These are phyloP conservation scores for Acanthornis magna DNA, from an alignment of 2,797 vertebrate species.

Conservation along the genomic window DNA sequence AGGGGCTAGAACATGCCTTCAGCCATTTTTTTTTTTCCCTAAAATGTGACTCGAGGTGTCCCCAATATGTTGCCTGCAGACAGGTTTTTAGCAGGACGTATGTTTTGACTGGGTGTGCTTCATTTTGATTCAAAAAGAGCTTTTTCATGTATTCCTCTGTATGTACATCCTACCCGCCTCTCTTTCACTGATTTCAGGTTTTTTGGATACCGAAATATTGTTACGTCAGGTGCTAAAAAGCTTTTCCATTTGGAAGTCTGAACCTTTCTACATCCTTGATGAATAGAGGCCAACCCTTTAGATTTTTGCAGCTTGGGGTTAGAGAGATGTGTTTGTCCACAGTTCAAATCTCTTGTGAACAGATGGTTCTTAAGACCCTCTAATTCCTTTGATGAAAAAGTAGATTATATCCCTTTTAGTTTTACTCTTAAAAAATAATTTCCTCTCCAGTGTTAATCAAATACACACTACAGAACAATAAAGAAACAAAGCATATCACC, in stretches of 20 bases:
- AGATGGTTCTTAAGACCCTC: neutral
- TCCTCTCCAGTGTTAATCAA: neutral
- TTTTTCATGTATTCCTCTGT: neutral
- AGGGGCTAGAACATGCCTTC: neutral
- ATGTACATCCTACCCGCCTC: neutral
- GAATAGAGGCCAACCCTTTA: neutral
- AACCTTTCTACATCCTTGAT: neutral
- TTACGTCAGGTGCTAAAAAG: neutral
- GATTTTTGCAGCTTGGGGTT: neutral
- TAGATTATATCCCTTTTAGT: neutral
- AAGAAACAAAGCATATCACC: neutral
- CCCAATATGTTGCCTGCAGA: neutral
- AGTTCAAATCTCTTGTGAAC: neutral
- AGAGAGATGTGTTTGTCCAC: neutral
- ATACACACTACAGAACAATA: neutral
- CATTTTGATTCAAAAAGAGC: neutral
- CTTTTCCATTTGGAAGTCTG: neutral
- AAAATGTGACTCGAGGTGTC: neutral
- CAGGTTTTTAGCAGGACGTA: neutral
- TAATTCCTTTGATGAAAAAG: neutral
- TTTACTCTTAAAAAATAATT: neutral
- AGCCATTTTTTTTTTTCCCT: neutral
- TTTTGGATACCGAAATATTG: neutral
- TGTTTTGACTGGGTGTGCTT: neutral
- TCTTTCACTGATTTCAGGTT: neutral